These are phyloP conservation scores for Molossus alvarezi DNA, from an alignment of 2,797 vertebrate species.

Conservation along the genomic window DNA sequence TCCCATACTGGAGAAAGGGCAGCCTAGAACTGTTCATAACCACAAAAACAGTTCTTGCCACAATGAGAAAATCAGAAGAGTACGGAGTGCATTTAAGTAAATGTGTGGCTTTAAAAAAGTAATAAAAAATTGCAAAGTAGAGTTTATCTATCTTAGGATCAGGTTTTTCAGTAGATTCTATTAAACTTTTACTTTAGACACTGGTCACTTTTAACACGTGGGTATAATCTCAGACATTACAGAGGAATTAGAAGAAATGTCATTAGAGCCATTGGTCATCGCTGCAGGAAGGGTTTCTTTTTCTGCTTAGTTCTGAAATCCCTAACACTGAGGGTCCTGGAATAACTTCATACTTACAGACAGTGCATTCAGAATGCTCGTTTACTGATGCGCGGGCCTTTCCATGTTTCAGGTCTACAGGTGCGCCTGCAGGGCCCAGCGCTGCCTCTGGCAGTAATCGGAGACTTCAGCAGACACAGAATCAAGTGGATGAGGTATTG, in stretches of 20 bases:
- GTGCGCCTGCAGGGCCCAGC: conserved; percentile 75
- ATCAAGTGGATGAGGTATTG: conserved; percentile 92
- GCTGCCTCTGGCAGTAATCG: conserved; percentile 86
- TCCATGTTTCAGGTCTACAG: conserved; percentile 87
- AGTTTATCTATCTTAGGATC: background rate
- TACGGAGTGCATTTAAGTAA: background rate
- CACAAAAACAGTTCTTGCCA: background rate
- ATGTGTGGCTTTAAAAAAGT: conserved; percentile 5
- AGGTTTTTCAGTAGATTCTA: background rate
- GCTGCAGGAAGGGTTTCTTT: background rate
- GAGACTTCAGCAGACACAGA: conserved; percentile 92
- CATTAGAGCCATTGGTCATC: background rate
- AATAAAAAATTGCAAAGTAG: background rate
- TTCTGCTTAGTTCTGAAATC: conserved; percentile 27
- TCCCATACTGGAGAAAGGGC: background rate
- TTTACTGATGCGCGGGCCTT: background rate
- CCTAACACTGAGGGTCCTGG: background rate
- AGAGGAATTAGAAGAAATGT: background rate
- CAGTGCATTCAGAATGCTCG: background rate
- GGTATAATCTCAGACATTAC: background rate
- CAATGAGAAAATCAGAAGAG: background rate
- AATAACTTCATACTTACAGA: background rate
- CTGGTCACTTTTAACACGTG: background rate
- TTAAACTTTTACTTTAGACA: background rate
- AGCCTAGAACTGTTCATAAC: conserved; percentile 8